These are phyloP conservation scores for Biston stratarius DNA, from an alignment of 2,888 invertebrate genomes.

Conservation along the genomic window DNA sequence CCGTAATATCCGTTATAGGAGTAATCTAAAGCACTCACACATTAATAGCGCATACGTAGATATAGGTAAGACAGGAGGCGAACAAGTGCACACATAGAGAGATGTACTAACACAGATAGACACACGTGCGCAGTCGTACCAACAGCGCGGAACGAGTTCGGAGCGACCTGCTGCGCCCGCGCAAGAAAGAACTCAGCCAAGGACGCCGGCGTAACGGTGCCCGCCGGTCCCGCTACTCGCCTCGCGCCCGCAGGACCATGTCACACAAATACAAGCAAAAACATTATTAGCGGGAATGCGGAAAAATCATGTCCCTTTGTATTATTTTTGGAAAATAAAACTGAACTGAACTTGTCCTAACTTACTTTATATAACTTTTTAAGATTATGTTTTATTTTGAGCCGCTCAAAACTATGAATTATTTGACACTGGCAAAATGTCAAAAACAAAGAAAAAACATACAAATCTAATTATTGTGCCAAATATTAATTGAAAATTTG, in stretches of 20 bases:
- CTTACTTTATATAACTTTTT: no score
- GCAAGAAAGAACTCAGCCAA: constrained; percentile 86
- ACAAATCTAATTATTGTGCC: no score
- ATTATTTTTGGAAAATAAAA: no score
- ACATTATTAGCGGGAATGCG: no score
- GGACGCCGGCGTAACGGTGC: constrained; percentile 84
- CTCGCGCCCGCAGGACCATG: constrained; percentile 43
- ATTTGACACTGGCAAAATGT: no score
- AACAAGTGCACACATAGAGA: constrained; percentile 51
- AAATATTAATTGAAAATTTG: no score
- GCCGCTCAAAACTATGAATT: no score
- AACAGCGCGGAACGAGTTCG: constrained; percentile 79
- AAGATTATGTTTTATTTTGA: no score
- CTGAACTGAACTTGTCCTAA: no score
- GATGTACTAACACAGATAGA: constrained; percentile 52
- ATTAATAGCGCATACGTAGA: constrained; percentile 41
- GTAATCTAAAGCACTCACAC: constrained; percentile 74
- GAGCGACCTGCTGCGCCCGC: constrained; percentile 80
- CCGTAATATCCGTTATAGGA: constrained; percentile 83
- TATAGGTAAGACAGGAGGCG: constrained; percentile 35
- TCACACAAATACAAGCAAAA: background rate
- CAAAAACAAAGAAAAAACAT: no score
- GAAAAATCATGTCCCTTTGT: no score
- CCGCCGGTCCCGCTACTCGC: constrained; percentile 60
- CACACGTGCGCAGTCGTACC: constrained; percentile 74